Base-by-base conservation (phyloP, 1,140 invertebrate genomes). In the Lepidostoma basale region DNA sequence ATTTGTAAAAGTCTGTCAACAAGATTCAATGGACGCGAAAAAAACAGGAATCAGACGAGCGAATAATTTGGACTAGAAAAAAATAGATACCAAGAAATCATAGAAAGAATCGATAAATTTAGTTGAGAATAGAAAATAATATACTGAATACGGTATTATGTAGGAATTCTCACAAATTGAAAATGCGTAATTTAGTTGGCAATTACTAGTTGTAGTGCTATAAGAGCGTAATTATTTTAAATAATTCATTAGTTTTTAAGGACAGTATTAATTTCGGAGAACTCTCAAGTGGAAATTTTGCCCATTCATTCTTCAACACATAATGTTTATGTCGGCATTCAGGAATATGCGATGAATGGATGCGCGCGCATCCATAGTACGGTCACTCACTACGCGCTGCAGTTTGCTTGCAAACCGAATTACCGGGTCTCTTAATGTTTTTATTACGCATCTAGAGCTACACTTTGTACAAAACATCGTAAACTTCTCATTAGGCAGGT, bases 271-370 rank as follows among this genome's bases (percentile, higher is more conserved):
- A 49, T 25, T 49, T 49, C 45, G 6, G 8, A 22, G 45, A 49
- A 49, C 52, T 33, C 1, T 20, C 14, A 54, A 33, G 52, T 56
- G 26, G 14, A 33, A 30, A n/a, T n/a, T 36, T 56, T 56, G 30
- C 49, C n/a, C n/a, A 16, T 56, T 56, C 52, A 56, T 56, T 56
- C 52, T 33, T 56, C 52, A 56, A 56, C n/a, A n/a, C n/a, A n/a
- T n/a, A n/a, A n/a, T n/a, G n/a, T n/a, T n/a, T 56, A 56, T 33
- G 52, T 30, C 28, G 28, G 52, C 26, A 54, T 54, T 54, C 49
- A n/a, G 22, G 20, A 47, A 47, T 47, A 47, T 12, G 14, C 28
- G 18, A 54, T 56, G 26, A 56, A 56, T 56, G 52, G 36, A 20
- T 56, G 52, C 52, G 52, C 52, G 52, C 52, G 52, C 52, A 56